phyloP scores from a whole-genome alignment of 2,888 invertebrate genomes.

The Drosophila atripex region DNA sequence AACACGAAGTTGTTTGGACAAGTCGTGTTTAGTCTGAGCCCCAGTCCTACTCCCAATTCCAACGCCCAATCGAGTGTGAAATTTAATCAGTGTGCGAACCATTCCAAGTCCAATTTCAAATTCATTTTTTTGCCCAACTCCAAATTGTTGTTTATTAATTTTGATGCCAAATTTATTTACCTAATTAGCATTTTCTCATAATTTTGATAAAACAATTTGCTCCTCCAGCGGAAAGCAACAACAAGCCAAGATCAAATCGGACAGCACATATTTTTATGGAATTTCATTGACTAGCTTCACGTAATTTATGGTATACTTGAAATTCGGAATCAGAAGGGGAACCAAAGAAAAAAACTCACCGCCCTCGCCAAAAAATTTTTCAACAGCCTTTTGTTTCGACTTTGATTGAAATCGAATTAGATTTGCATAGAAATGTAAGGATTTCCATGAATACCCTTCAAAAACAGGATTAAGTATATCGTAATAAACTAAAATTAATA shows the following conservation, averaged over 20 bases:
- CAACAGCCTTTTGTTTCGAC: constrained; percentile 12
- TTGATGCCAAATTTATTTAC: constrained; percentile 67
- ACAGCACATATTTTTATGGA: constrained; percentile 45
- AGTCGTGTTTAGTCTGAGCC: constrained; percentile 24
- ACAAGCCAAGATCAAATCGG: constrained; percentile 16
- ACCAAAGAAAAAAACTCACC: constrained; percentile 10
- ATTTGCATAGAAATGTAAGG: constrained; percentile 11
- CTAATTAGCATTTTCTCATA: constrained; percentile 73
- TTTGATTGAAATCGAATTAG: neutral
- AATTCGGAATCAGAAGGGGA: constrained; percentile 15
- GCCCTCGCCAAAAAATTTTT: constrained; percentile 37
- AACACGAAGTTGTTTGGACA: constrained; percentile 63
- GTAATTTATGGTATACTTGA: constrained; percentile 56
- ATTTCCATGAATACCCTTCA: neutral
- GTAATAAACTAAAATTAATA: neutral
- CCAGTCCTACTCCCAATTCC: neutral
- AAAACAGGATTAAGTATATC: neutral
- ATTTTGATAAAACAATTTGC: constrained; percentile 68
- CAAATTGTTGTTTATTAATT: constrained; percentile 74
- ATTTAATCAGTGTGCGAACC: constrained; percentile 75
- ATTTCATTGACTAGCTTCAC: constrained; percentile 61
- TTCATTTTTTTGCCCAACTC: constrained; percentile 23
- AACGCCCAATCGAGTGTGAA: constrained; percentile 62
- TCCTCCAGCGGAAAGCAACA: constrained; percentile 29
- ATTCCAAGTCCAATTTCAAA: constrained; percentile 39